Conservation (phyloP, 2,888 invertebrate species). For the Mesorhabditis belari region DNA sequence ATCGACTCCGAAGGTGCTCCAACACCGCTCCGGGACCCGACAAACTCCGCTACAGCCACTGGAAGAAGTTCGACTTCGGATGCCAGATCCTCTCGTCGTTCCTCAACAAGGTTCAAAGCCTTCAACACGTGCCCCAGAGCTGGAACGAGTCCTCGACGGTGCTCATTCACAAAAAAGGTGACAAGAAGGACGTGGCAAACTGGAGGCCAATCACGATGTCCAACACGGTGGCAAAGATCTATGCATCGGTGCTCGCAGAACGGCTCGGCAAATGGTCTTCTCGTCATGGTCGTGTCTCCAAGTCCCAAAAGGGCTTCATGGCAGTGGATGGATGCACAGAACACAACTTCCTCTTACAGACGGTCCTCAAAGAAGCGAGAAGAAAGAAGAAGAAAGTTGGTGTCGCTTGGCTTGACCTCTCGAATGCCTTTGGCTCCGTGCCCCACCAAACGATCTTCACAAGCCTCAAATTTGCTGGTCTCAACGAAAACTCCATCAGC, state of each 20-base stretch:
- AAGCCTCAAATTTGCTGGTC: too few species aligned
- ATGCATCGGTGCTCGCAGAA: slow-evolving; percentile 20
- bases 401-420: slow-evolving; percentile 53
- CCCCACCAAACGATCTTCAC: too few species aligned
- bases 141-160: slow-evolving; percentile 29
- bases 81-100: slow-evolving; percentile 1
- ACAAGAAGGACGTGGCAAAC: slow-evolving; percentile 39
- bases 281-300: slow-evolving; percentile 9
- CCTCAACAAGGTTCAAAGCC: neutral
- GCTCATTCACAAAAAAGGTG: slow-evolving; percentile 32
- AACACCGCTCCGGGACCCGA: slow-evolving; percentile 41
- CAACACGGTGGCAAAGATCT: slow-evolving; percentile 25
- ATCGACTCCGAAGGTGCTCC: neutral
- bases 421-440: slow-evolving; percentile 54
- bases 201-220: slow-evolving; percentile 36
- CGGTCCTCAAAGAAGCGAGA: slow-evolving; percentile 9
- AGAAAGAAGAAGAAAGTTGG: slow-evolving; percentile 8
- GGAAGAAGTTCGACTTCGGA: slow-evolving; percentile 21
- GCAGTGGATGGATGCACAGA: slow-evolving; percentile 32
- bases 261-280: slow-evolving; percentile 19
- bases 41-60: slow-evolving; percentile 21
- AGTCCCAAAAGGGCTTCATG: slow-evolving; percentile 53
- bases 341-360: slow-evolving; percentile 15
- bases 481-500: too few species aligned
- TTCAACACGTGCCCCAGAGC: slow-evolving; percentile 9